Percentiles rank a stretch among this genome's conserved stretches.
phyloP scores from a whole-genome alignment of 2,888 invertebrate species.

The Callyntrura sp. region DNA sequence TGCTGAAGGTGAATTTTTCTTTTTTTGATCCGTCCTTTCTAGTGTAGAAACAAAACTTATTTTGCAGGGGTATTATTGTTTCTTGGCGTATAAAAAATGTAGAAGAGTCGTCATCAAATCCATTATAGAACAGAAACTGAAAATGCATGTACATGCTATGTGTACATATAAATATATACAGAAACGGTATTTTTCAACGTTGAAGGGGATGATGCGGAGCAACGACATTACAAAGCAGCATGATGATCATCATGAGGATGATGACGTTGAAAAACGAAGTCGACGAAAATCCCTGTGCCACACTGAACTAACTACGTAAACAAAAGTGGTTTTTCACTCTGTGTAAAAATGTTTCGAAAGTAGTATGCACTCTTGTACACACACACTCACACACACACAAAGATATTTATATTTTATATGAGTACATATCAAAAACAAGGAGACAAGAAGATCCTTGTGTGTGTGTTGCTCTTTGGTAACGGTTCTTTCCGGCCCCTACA shows the following conservation, averaged over 20 bases:
- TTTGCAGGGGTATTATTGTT: too few relatives aligned
- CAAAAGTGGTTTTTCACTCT: slow-evolving; percentile 21
- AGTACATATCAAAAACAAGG: slow-evolving; percentile 12
- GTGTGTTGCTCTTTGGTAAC: slow-evolving; percentile 64
- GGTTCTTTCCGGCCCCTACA: slow-evolving; percentile 69
- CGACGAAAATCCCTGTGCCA: slow-evolving; percentile 61
- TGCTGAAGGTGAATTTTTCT: background rate
- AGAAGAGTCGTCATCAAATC: background rate
- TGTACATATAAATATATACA: background rate
- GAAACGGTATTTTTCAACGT: slow-evolving; percentile 63
- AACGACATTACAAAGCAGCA: background rate
- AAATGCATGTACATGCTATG: background rate
- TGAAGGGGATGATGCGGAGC: slow-evolving; percentile 32
- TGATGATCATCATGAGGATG: slow-evolving; percentile 44
- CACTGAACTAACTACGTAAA: slow-evolving; percentile 58
- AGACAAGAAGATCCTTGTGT: slow-evolving; percentile 52
- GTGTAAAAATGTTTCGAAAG: slow-evolving; percentile 18
- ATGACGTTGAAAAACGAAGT: slow-evolving; percentile 37
- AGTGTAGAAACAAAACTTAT: too few relatives aligned
- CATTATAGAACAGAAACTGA: background rate
- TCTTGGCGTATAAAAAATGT: too few relatives aligned
- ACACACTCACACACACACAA: background rate
- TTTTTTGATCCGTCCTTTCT: background rate
- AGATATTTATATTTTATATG: background rate
- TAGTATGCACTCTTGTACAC: background rate